Evolutionary conservation across 2,888 invertebrate species (phyloP).

Genomic region (Cenopis cana): DNA sequence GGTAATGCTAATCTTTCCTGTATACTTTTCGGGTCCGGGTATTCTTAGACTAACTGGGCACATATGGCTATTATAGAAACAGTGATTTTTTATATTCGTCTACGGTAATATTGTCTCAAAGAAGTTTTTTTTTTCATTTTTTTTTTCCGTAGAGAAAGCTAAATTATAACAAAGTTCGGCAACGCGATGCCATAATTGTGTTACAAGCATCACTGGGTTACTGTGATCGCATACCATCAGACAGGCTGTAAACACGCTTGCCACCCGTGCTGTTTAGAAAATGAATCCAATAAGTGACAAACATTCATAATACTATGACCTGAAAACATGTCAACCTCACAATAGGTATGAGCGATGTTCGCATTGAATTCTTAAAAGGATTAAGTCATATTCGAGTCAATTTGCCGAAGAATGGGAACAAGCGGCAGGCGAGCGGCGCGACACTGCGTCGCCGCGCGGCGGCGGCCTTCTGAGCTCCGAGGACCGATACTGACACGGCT

Average conservation of each 20-base stretch:
- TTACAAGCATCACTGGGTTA: no score
- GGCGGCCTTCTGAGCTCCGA: constrained; percentile 34
- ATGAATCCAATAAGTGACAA: background rate
- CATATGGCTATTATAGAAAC: background rate
- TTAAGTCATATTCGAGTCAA: constrained; percentile 75
- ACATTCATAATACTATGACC: background rate
- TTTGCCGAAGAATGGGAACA: constrained; percentile 77
- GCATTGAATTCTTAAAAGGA: constrained; percentile 74
- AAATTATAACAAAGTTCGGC: no score
- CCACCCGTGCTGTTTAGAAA: no score
- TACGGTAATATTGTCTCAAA: no score
- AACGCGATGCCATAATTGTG: no score
- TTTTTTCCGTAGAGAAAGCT: no score
- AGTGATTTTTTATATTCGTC: background rate
- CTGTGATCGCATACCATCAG: no score
- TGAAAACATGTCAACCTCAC: constrained; percentile 6
- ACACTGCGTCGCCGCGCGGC: constrained; percentile 60
- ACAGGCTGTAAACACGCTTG: no score
- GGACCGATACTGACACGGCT: constrained; percentile 48
- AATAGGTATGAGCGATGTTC: constrained; percentile 52
- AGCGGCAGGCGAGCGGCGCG: constrained; percentile 66
- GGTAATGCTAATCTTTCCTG: constrained; percentile 23
- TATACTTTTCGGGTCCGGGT: background rate
- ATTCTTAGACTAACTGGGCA: background rate
- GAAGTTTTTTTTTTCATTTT: no score